Percentiles rank a stretch among this genome's conserved stretches.
These are phyloP conservation scores for Archaeoteleia sp. DNA, from an alignment of 2,888 invertebrate species.

Conservation along the genomic window DNA sequence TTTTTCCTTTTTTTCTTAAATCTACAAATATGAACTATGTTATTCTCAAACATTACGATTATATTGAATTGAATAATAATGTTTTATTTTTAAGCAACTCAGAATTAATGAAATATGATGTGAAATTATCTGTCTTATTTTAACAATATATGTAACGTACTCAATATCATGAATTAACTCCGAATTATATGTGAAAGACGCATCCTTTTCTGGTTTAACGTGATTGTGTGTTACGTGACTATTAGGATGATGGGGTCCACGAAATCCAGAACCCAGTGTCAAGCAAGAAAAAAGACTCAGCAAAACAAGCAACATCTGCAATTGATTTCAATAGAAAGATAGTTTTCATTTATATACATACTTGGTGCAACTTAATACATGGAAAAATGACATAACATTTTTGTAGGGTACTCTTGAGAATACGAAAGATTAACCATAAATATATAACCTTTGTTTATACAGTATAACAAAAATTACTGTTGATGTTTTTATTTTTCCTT, in stretches of 20 bases:
- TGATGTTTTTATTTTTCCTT: too few relatives aligned
- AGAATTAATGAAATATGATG: slow-evolving; percentile 13
- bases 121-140: too few relatives aligned
- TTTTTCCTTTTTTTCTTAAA: too few relatives aligned
- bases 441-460: too few relatives aligned
- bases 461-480: too few relatives aligned
- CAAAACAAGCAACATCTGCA: slow-evolving; percentile 44
- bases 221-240: slow-evolving; percentile 76
- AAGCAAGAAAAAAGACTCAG: slow-evolving; percentile 49
- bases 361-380: neutral
- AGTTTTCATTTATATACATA: neutral
- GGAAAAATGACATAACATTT: too few relatives aligned
- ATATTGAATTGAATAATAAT: too few relatives aligned
- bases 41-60: too few relatives aligned
- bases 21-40: too few relatives aligned
- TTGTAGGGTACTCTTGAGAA: too few relatives aligned
- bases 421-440: too few relatives aligned
- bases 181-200: slow-evolving; percentile 82
- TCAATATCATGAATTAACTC: slow-evolving; percentile 85
- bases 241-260: slow-evolving; percentile 82
- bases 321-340: slow-evolving; percentile 4
- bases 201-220: slow-evolving; percentile 78
- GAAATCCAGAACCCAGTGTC: slow-evolving; percentile 63
- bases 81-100: slow-evolving; percentile 5
- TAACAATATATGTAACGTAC: too few relatives aligned